A percentile compares a stretch with the other conserved stretches of the same genome.
phyloP scores from a whole-genome alignment of 2,113 vertebrate species.

The Lepisosteus osseus region DNA sequence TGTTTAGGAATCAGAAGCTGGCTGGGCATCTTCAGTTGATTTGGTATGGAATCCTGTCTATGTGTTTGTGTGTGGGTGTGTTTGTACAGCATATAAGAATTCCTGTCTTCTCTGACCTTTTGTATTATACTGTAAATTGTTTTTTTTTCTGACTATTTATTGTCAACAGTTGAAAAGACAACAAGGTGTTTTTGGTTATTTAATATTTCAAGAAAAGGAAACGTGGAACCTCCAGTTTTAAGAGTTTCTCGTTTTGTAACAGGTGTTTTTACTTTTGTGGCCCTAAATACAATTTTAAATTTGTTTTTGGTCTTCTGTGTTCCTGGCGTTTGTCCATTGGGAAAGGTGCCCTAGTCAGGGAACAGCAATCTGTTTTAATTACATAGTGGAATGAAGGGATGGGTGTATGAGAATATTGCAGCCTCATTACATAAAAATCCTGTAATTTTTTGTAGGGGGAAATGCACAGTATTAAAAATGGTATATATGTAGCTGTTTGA shows the following conservation, averaged over 20 bases:
- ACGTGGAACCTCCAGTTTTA: conserved; percentile 42
- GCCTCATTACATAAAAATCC: too few species aligned
- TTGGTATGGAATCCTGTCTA: conserved; percentile 10
- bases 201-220: conserved; percentile 52
- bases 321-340: too few species aligned
- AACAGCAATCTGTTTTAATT: too few species aligned
- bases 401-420: too few species aligned
- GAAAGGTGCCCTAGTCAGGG: too few species aligned
- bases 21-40: conserved; percentile 24
- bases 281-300: conserved; percentile 62
- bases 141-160: conserved; percentile 72
- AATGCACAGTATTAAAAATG: too few species aligned
- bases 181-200: conserved; percentile 47
- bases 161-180: conserved; percentile 50
- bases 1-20: conserved; percentile 20
- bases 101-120: conserved; percentile 59
- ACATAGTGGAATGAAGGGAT: too few species aligned
- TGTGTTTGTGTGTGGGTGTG: conserved; percentile 35
- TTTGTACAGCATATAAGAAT: conserved; percentile 44
- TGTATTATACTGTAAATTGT: conserved; percentile 70
- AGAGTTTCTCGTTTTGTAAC: conserved; percentile 59
- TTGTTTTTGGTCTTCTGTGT: background rate
- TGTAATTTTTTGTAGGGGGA: too few species aligned
- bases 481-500: too few species aligned
- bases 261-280: conserved; percentile 59